phyloP scores from a whole-genome alignment of 2,888 invertebrate species.

The Prostheceraeus crozeri region DNA sequence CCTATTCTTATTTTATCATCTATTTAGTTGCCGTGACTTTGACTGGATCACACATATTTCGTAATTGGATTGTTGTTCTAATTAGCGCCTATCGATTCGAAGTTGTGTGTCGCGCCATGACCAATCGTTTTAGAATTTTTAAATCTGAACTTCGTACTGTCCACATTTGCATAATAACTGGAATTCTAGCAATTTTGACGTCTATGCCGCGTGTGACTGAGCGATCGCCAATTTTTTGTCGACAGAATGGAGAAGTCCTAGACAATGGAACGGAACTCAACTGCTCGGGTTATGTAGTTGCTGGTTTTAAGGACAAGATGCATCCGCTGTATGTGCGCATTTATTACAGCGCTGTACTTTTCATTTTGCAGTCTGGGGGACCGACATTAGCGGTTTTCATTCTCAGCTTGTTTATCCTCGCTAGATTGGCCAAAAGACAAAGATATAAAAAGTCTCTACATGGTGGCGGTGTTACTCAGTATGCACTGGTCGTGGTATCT shows the following conservation, averaged over 20 bases:
- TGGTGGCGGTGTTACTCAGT: neutral
- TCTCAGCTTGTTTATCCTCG: neutral
- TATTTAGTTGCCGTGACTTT: neutral
- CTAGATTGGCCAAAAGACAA: neutral
- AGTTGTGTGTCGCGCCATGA: conserved; percentile 1
- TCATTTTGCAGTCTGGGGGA: conserved; percentile 24
- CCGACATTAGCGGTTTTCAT: conserved; percentile 5
- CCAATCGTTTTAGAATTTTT: neutral
- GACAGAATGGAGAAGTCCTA: neutral
- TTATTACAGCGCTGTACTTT: conserved; percentile 5
- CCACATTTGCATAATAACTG: neutral
- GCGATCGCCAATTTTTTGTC: neutral
- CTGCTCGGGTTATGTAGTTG: neutral
- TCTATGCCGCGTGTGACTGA: conserved; percentile 19
- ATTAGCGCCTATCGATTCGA: conserved; percentile 24
- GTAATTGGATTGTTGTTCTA: conserved; percentile 16
- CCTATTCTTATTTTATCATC: neutral
- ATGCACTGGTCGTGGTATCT: neutral
- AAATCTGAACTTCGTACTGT: neutral
- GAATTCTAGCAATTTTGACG: neutral
- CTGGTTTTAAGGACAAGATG: neutral
- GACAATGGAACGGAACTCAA: neutral
- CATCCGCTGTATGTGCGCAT: neutral
- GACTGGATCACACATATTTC: conserved; percentile 8
- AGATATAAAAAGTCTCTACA: neutral